phyloP scores from a whole-genome alignment of 2,797 vertebrate genomes.

The Acanthurus tractus region DNA sequence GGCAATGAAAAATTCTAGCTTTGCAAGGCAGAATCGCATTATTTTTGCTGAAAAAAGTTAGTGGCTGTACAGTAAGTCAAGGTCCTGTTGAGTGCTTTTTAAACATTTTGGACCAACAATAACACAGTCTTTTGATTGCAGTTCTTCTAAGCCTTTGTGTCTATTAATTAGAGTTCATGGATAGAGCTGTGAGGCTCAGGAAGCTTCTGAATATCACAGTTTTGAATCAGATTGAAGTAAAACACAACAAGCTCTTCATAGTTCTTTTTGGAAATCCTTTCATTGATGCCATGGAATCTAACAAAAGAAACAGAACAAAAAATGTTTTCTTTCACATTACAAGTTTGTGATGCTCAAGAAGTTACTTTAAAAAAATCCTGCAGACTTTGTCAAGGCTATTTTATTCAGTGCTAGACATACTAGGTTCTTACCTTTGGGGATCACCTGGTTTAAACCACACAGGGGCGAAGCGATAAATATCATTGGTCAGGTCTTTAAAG shows the following conservation, averaged over 20 bases:
- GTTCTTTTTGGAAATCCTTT: slow-evolving; percentile 91
- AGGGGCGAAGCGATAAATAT: slow-evolving; percentile 92
- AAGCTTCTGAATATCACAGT: slow-evolving; percentile 86
- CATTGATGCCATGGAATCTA: slow-evolving; percentile 95
- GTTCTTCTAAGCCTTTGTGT: neutral
- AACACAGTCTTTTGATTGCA: neutral
- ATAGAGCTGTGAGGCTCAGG: slow-evolving; percentile 80
- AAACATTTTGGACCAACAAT: neutral
- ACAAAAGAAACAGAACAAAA: neutral
- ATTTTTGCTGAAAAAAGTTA: too few species aligned
- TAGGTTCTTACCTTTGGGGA: slow-evolving; percentile 85
- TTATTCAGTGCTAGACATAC: neutral
- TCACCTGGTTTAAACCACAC: slow-evolving; percentile 84
- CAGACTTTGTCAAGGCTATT: neutral
- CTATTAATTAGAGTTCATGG: slow-evolving; percentile 88
- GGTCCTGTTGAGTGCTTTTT: neutral
- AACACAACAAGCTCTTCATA: slow-evolving; percentile 91
- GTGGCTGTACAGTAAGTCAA: neutral
- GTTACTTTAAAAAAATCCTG: slow-evolving; percentile 1
- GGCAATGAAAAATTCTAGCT: neutral
- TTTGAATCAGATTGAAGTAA: slow-evolving; percentile 92
- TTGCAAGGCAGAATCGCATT: neutral
- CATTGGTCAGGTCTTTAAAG: slow-evolving; percentile 86
- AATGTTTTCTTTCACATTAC: neutral
- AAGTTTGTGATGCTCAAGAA: neutral